Conservation (phyloP, 2,113 vertebrate species). For the Cinclus mexicanus region DNA sequence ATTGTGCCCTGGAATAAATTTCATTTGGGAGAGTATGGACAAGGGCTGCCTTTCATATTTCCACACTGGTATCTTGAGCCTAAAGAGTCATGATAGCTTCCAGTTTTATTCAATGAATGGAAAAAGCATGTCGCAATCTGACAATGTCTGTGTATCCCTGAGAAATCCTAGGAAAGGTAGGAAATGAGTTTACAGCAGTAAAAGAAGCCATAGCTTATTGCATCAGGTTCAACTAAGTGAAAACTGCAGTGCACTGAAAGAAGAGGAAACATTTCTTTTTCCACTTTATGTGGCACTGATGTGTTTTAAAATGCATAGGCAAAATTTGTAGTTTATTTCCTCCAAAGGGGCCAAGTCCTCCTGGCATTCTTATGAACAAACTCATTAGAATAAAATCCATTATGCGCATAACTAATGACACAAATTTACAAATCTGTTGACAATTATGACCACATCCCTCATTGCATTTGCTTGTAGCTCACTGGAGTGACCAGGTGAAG, state of each 20-base stretch:
- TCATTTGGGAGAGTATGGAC: constrained; percentile 72
- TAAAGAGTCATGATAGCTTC: constrained; percentile 71
- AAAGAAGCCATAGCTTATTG: not conserved
- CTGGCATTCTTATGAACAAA: constrained; percentile 66
- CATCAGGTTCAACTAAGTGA: not conserved
- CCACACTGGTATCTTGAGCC: constrained; percentile 21
- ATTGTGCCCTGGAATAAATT: constrained; percentile 73
- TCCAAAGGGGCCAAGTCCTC: constrained; percentile 46
- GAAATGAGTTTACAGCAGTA: not conserved
- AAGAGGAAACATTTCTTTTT: not conserved
- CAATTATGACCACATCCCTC: constrained; percentile 60
- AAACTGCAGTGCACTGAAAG: not conserved
- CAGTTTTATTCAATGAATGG: constrained; percentile 73
- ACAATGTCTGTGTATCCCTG: constrained; percentile 67
- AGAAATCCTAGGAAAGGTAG: constrained; percentile 71
- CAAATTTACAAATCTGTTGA: constrained; percentile 70
- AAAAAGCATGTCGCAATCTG: constrained; percentile 54
- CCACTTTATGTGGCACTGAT: not conserved
- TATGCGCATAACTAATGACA: constrained; percentile 71
- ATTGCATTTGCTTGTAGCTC: constrained; percentile 35
- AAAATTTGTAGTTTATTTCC: constrained; percentile 55
- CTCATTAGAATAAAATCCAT: constrained; percentile 67
- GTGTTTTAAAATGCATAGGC: constrained; percentile 52
- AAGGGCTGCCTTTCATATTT: constrained; percentile 75
- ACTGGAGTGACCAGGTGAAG: constrained; percentile 57